Evolutionary conservation across 2,797 vertebrate genomes (phyloP).

Genomic region (Philypnodon macrostomus): DNA sequence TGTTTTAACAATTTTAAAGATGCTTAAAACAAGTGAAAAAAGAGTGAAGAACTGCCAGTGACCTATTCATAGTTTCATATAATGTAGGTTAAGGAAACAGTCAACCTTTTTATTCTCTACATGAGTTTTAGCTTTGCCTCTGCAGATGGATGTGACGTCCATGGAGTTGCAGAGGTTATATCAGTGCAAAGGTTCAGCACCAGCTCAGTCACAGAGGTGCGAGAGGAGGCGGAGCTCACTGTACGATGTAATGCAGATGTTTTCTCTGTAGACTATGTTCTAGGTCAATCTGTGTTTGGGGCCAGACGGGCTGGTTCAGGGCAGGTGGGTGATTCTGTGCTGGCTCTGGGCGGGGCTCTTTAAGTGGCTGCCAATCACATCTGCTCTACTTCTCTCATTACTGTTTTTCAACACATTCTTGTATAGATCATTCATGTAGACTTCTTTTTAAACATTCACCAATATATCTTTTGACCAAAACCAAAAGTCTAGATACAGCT

Average conservation of each 20-base stretch:
- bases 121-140: slow-evolving; percentile 25
- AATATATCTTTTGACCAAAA: slow-evolving; percentile 11
- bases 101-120: background rate
- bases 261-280: slow-evolving; percentile 66
- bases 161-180: slow-evolving; percentile 31
- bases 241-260: slow-evolving; percentile 62
- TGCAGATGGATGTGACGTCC: slow-evolving; percentile 32
- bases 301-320: slow-evolving; percentile 64
- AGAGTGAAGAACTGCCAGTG: no score
- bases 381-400: slow-evolving; percentile 53
- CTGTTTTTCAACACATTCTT: slow-evolving; percentile 28
- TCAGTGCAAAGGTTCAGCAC: slow-evolving; percentile 33
- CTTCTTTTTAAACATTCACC: slow-evolving; percentile 3
- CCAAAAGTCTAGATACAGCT: no score
- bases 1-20: no score
- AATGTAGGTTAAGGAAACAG: no score
- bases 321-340: slow-evolving; percentile 61
- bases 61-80: no score
- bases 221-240: slow-evolving; percentile 39
- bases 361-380: slow-evolving; percentile 65
- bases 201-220: slow-evolving; percentile 49
- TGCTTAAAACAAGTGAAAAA: no score
- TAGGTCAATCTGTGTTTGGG: slow-evolving; percentile 71
- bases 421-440: slow-evolving; percentile 11
- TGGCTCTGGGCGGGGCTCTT: slow-evolving; percentile 48